Percentiles rank a stretch among this genome's conserved stretches.
These are phyloP conservation scores for Dynastes grantii DNA, from an alignment of 2,888 invertebrate genomes.

Conservation along the genomic window DNA sequence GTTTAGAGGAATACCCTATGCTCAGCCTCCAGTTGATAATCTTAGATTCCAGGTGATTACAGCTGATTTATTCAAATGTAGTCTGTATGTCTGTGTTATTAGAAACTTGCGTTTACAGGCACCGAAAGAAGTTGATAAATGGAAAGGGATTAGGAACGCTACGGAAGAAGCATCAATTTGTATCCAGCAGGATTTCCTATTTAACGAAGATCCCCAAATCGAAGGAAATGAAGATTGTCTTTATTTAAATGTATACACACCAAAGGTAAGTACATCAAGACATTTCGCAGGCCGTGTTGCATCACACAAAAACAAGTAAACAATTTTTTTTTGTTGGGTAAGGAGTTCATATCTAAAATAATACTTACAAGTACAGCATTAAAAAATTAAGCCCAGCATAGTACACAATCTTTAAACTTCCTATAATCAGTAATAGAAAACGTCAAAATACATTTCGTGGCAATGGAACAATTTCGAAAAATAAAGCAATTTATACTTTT, in stretches of 20 bases:
- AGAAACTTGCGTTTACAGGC: conserved; percentile 55
- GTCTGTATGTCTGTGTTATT: no score
- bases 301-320: neutral
- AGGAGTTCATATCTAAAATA: no score
- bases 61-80: neutral
- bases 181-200: conserved; percentile 70
- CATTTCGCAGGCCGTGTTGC: no score
- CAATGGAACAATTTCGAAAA: no score
- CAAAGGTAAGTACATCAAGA: conserved; percentile 60
- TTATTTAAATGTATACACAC: conserved; percentile 72
- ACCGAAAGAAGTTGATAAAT: conserved; percentile 61
- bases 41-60: conserved; percentile 60
- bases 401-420: no score
- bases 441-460: no score
- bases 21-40: conserved; percentile 59
- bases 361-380: no score
- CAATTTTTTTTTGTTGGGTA: no score
- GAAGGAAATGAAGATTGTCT: conserved; percentile 72
- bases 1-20: conserved; percentile 61
- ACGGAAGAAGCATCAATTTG: conserved; percentile 67
- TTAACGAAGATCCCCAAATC: conserved; percentile 60
- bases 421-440: no score
- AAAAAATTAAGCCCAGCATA: no score
- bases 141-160: conserved; percentile 63
- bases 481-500: neutral